Evolutionary conservation across 2,797 vertebrate species (phyloP).

Genomic region (Acrossocheilus fasciatus): DNA sequence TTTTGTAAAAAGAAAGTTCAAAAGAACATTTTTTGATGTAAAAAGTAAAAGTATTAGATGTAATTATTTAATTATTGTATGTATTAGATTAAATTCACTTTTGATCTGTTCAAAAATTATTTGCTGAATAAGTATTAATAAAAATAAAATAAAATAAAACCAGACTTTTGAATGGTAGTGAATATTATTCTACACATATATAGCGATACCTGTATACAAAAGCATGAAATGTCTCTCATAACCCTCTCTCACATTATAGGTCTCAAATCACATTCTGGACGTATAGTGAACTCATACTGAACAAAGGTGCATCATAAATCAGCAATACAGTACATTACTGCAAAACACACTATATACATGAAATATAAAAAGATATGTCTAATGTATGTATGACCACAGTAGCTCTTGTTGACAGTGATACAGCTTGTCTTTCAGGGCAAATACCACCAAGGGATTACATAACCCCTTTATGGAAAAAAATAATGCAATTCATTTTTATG

Average conservation of each 20-base stretch:
- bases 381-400: not conserved
- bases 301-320: not conserved
- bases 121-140: not conserved
- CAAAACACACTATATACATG: not conserved
- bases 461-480: not conserved
- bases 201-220: not conserved
- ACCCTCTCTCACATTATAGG: not conserved
- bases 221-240: not conserved
- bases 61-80: too few relatives aligned
- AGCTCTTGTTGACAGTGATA: conserved; percentile 8
- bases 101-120: not conserved
- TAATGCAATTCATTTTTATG: conserved; percentile 27
- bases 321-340: not conserved
- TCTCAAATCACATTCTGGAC: not conserved
- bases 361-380: not conserved
- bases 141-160: not conserved
- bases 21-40: too few relatives aligned
- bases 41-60: too few relatives aligned
- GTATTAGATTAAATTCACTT: not conserved
- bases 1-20: not conserved
- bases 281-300: not conserved
- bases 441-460: conserved; percentile 25
- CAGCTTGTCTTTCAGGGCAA: conserved; percentile 28
- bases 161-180: not conserved
- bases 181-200: not conserved